Base-by-base conservation (phyloP, 2,797 vertebrate genomes). In the Esox lucius region DNA sequence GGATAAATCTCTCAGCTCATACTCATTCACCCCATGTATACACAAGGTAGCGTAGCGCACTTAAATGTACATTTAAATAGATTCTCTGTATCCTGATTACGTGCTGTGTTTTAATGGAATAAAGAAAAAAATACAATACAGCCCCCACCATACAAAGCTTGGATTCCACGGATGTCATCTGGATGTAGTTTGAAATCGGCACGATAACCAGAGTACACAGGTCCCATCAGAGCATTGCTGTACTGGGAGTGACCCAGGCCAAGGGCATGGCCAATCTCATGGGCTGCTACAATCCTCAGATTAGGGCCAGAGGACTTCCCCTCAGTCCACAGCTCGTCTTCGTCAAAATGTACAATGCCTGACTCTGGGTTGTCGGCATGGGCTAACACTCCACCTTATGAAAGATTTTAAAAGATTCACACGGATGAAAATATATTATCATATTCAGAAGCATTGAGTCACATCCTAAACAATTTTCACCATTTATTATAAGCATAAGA, bases 211-310 rank as follows among this genome's bases (percentile, higher is more conserved):
- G 70, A 76, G 76, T 96, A 96, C 46, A 95, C 84, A 0, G 96
- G 94, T 1, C 90, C 95, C 95, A 96, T 97, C 64, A 96, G 88
- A 0, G 96, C 94, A 0, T 59, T 84, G 64, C 86, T 74, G 67
- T 92, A 83, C 35, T 94, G 90, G 0, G 95, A 96, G 84, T 96
- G 96, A 26, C 94, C 95, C 62, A 97, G 89, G 13, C 96, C 95
- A 0, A 96, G 90, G 16, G 94, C 93, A 0, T 96, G 95, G 74
- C 96, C 96, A 0, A 96, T 92, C 87, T 97, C 95, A 8, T 96
- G 96, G 17, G 95, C 92, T 0, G 96, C 95, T 0, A 97, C 94
- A 35, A 96, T 95, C 77, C 94, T 92, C 76, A 97, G 89, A 87
- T 96, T 97, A 80, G 92, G 85, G 2, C 95, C 94, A 0, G 59